Base-by-base conservation (phyloP, 2,113 vertebrate genomes). In the Naja naja region DNA sequence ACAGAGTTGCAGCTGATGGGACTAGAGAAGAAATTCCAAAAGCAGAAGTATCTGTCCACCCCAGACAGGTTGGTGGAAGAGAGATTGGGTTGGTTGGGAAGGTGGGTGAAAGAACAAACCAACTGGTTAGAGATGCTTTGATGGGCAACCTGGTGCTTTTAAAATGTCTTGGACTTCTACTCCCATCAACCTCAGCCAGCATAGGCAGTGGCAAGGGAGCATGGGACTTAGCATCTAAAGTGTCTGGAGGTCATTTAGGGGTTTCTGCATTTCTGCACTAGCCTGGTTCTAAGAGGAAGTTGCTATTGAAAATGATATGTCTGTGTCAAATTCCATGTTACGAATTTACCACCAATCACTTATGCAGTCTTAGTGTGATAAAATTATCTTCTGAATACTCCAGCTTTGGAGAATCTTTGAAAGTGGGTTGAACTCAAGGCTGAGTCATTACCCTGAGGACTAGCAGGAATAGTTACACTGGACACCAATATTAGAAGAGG, bases 11-110 rank as follows among this genome's bases (percentile, higher is more conserved):
- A 99, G 98, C 98, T 99, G 87, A 98, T 99, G 99, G 99, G 99
- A 85, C 97, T 99, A 94, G 99, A 99, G 98, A 99, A 99, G 97
- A 99, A 99, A 94, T 99, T 99, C 96, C 99, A 99, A 98, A 99
- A 99, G 96, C 99, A 99, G 97, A 99, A 99, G 96, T 99, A 99
- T 95, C 97, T 99, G 49, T 99, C 99, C 45, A 99, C 99, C 1
- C 99, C 99, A 0, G 99, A 99, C 97, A 99, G 99, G 99, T 99
- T 85, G 97, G 92, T 90, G 1, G 98, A 90, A 20, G 7, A 88
- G 30, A 22, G 4, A 12, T 34, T 27, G 53, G 49, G n/a, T 22
- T 18, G 27, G 12, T 5, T 56, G 55, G 12, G 54, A 4, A 16
- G 11, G 58, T 30, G 53, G 12, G 11, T 6, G 64, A 69, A 34